Evolutionary conservation across 2,113 vertebrate species (phyloP).

Genomic region (Lipotes vexillifer): DNA sequence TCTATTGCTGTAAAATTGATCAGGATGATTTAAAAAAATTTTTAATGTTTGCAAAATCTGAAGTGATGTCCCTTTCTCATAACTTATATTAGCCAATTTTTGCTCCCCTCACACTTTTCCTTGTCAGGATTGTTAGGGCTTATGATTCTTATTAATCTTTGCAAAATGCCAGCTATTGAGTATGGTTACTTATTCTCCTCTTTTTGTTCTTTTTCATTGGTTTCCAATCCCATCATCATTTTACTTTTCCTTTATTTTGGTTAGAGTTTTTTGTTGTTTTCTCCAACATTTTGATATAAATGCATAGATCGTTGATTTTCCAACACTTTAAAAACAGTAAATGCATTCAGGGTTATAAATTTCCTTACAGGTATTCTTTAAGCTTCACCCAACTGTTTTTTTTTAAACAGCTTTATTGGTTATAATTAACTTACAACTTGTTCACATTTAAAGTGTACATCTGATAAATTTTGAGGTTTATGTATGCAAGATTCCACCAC

Average conservation of each 20-base stretch:
- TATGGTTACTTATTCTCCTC: not conserved
- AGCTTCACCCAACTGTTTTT: not conserved
- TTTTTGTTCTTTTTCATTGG: not conserved
- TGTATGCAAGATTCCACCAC: no score
- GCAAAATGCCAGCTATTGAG: not conserved
- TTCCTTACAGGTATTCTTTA: not conserved
- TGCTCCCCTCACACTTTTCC: not conserved
- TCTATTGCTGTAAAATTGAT: not conserved
- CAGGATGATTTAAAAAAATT: not conserved
- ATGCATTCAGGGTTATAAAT: not conserved
- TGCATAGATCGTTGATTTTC: not conserved
- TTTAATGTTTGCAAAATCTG: not conserved
- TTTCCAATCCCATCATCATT: not conserved
- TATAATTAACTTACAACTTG: no score
- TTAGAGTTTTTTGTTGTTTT: not conserved
- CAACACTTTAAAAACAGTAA: not conserved
- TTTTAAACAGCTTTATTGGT: not conserved
- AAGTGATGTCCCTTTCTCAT: not conserved
- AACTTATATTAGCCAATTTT: not conserved
- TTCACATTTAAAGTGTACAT: no score
- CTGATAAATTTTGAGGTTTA: no score
- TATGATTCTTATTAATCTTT: not conserved
- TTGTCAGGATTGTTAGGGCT: not conserved
- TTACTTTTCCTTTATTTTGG: not conserved
- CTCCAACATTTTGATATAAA: not conserved